Percentiles rank a stretch among this genome's conserved stretches.
Evolutionary conservation across 1,140 invertebrate genomes (phyloP).

Genomic region (Bacillus rossius): DNA sequence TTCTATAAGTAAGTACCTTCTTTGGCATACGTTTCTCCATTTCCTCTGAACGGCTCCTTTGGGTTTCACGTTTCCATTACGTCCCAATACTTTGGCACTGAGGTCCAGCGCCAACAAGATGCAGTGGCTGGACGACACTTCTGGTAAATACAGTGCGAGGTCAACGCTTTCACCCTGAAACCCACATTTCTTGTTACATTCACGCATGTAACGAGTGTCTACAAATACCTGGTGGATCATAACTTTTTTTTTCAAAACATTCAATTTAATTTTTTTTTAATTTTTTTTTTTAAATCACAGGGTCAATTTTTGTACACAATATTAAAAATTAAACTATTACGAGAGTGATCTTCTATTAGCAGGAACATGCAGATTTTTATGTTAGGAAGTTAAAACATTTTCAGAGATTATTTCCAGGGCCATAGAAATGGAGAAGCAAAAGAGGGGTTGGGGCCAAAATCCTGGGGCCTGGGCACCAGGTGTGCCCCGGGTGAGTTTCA

Average conservation of each 20-base stretch:
- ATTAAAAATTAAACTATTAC: too few species aligned
- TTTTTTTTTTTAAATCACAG: too few species aligned
- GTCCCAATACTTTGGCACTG: slow-evolving; percentile 78
- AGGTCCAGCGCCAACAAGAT: slow-evolving; percentile 80
- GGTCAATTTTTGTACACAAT: too few species aligned
- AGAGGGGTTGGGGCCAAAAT: neutral
- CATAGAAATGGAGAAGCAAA: neutral
- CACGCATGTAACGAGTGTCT: neutral
- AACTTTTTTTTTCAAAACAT: neutral
- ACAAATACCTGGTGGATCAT: neutral
- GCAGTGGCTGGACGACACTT: slow-evolving; percentile 81
- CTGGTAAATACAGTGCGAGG: slow-evolving; percentile 82
- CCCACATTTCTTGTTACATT: neutral
- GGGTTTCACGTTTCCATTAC: slow-evolving; percentile 56
- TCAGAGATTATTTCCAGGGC: neutral
- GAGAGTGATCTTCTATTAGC: neutral
- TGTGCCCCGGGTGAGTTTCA: too few species aligned
- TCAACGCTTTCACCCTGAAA: slow-evolving; percentile 80
- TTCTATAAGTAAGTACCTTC: too few species aligned
- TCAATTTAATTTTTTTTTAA: too few species aligned
- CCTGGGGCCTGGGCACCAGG: too few species aligned
- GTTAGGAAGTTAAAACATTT: too few species aligned
- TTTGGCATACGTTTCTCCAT: slow-evolving; percentile 83
- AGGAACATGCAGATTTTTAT: too few species aligned
- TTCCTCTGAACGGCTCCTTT: slow-evolving; percentile 52